Evolutionary conservation across 2,113 vertebrate genomes (phyloP).

Genomic region (Dendrocopos noguchii): DNA sequence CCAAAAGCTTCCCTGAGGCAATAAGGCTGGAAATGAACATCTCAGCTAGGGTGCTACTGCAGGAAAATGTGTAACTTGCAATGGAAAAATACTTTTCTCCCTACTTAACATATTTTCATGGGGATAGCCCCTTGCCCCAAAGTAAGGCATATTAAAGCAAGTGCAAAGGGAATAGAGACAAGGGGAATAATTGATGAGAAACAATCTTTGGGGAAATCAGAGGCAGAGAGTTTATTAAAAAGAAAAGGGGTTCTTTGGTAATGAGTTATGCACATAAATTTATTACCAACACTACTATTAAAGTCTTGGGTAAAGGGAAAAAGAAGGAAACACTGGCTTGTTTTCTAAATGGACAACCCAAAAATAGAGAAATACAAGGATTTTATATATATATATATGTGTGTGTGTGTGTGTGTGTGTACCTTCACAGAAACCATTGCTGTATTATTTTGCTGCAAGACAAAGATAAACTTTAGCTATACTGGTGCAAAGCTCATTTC

Average conservation of each 20-base stretch:
- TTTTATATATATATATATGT: not conserved
- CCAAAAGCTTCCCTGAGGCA: not conserved
- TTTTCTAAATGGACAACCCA: not conserved
- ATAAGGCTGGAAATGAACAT: not conserved
- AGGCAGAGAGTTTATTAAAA: not conserved
- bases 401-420: not conserved
- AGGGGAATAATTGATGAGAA: not conserved
- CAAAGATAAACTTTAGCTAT: conserved; percentile 38
- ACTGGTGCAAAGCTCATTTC: conserved; percentile 25
- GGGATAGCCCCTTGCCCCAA: not conserved
- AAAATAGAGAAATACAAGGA: not conserved
- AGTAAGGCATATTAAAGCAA: not conserved
- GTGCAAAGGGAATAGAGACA: conserved; percentile 5
- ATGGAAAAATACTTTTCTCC: conserved; percentile 18
- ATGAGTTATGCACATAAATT: not conserved
- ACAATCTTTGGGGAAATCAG: conserved; percentile 5
- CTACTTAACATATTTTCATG: not conserved
- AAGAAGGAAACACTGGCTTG: not conserved
- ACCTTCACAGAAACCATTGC: not conserved
- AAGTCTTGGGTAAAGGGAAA: not conserved
- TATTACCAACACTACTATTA: not conserved
- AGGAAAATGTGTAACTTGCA: not conserved
- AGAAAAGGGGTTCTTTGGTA: not conserved
- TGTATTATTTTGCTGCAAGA: not conserved
- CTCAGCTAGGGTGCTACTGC: not conserved